These are phyloP conservation scores for Typhlichthys subterraneus DNA, from an alignment of 2,797 vertebrate species.

Conservation along the genomic window DNA sequence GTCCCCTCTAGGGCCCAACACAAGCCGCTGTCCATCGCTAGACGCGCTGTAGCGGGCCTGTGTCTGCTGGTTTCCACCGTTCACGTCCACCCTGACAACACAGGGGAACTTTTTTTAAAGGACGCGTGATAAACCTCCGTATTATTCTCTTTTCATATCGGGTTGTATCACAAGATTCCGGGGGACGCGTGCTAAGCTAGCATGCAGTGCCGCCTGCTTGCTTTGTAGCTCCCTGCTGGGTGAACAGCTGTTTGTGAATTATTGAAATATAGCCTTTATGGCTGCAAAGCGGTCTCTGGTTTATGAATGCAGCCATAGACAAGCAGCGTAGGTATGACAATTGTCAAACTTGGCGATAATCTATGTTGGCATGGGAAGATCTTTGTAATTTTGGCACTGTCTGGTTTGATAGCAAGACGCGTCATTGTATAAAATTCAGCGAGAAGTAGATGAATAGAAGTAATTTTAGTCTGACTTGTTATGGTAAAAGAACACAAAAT, in stretches of 20 bases:
- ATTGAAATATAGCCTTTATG: slow-evolving; percentile 45
- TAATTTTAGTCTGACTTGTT: not conserved
- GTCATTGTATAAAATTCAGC: too few relatives aligned
- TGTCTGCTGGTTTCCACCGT: slow-evolving; percentile 21
- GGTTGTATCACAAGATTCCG: slow-evolving; percentile 5
- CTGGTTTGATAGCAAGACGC: slow-evolving; percentile 5
- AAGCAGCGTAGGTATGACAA: slow-evolving; percentile 21
- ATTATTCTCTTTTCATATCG: slow-evolving; percentile 9
- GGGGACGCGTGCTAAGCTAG: slow-evolving; percentile 1
- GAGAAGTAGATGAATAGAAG: not conserved
- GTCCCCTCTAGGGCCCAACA: slow-evolving; percentile 44
- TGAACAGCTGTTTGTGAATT: slow-evolving; percentile 52
- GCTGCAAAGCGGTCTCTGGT: slow-evolving; percentile 33
- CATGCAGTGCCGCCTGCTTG: slow-evolving; percentile 25
- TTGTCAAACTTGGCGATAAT: slow-evolving; percentile 29
- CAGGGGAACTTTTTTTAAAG: not conserved
- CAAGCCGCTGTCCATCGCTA: slow-evolving; percentile 7
- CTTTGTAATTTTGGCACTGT: slow-evolving; percentile 21
- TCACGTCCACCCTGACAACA: slow-evolving; percentile 31
- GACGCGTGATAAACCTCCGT: not conserved
- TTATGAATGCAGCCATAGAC: slow-evolving; percentile 31
- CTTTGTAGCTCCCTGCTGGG: slow-evolving; percentile 29
- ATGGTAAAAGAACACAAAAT: not conserved
- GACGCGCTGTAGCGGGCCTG: slow-evolving; percentile 15
- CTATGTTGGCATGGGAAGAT: slow-evolving; percentile 9